Evolutionary conservation across 1,140 invertebrate genomes (phyloP).

Genomic region (Drosophila busckii): DNA sequence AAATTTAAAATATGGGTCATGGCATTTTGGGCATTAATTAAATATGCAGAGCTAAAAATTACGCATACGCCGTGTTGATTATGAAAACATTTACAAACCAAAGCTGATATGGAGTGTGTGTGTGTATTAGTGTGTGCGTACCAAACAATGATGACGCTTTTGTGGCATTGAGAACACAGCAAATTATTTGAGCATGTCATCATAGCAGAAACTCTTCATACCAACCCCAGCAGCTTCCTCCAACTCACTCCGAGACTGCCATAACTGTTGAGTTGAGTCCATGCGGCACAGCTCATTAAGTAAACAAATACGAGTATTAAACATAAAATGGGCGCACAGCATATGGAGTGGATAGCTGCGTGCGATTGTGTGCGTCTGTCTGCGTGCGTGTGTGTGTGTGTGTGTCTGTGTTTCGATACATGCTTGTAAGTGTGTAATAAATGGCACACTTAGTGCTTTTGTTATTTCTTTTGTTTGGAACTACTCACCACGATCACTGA

Average conservation of each 20-base stretch:
- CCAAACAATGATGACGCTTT: slow-evolving; percentile 27
- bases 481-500: slow-evolving; percentile 88
- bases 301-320: slow-evolving; percentile 30
- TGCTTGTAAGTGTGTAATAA: too few relatives aligned
- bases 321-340: slow-evolving; percentile 9
- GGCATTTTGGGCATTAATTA: too few relatives aligned
- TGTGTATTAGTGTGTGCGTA: background rate
- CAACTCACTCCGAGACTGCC: background rate
- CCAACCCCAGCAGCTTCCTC: slow-evolving; percentile 11
- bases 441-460: too few relatives aligned
- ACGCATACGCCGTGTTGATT: slow-evolving; percentile 45
- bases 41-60: slow-evolving; percentile 41
- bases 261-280: slow-evolving; percentile 23
- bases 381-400: background rate
- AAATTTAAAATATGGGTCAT: too few relatives aligned
- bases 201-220: slow-evolving; percentile 35
- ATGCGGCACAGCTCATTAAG: slow-evolving; percentile 23
- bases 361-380: background rate
- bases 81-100: slow-evolving; percentile 38
- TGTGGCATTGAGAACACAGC: slow-evolving; percentile 27
- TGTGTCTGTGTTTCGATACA: too few relatives aligned
- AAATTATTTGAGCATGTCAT: slow-evolving; percentile 56
- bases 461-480: background rate
- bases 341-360: too few relatives aligned
- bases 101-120: slow-evolving; percentile 11